These are phyloP conservation scores for Ichneumon xanthorius DNA, from an alignment of 2,888 invertebrate genomes.

Conservation along the genomic window DNA sequence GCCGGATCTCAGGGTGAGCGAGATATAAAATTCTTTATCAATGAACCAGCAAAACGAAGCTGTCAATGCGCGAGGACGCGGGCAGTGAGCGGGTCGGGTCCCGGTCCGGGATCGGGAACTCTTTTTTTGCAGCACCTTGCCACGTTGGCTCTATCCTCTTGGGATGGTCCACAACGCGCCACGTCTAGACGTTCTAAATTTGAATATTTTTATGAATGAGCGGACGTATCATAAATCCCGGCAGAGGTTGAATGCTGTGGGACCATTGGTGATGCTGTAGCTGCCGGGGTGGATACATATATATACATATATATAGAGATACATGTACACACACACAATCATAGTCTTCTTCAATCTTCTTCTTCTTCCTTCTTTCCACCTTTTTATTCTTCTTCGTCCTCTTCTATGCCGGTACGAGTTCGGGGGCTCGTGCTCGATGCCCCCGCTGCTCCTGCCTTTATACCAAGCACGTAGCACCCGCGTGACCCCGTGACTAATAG, in stretches of 20 bases:
- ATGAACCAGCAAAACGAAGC: constrained; percentile 9
- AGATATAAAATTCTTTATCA: constrained; percentile 35
- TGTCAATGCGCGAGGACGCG: constrained; percentile 31
- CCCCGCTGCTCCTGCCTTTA: constrained; percentile 56
- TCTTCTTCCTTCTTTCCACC: constrained; percentile 50
- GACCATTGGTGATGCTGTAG: constrained; percentile 28
- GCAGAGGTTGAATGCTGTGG: constrained; percentile 32
- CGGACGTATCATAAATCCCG: constrained; percentile 82
- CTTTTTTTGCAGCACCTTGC: constrained; percentile 24
- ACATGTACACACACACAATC: constrained; percentile 16
- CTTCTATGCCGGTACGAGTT: constrained; percentile 35
- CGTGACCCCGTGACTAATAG: constrained; percentile 81
- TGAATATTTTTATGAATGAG: constrained; percentile 85
- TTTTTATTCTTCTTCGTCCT: constrained; percentile 48
- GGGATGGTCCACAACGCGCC: constrained; percentile 57
- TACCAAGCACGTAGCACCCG: constrained; percentile 62
- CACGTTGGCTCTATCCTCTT: constrained; percentile 37
- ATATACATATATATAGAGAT: constrained; percentile 5
- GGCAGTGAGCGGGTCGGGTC: constrained; percentile 25
- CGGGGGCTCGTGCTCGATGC: constrained; percentile 51
- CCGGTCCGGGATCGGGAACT: constrained; percentile 64
- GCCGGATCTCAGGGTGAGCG: neutral
- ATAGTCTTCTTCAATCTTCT: constrained; percentile 42
- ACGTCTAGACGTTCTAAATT: constrained; percentile 84
- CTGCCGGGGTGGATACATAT: constrained; percentile 33